Conservation (phyloP, 2,797 vertebrate genomes). For the Chiroxiphia lanceolata region DNA sequence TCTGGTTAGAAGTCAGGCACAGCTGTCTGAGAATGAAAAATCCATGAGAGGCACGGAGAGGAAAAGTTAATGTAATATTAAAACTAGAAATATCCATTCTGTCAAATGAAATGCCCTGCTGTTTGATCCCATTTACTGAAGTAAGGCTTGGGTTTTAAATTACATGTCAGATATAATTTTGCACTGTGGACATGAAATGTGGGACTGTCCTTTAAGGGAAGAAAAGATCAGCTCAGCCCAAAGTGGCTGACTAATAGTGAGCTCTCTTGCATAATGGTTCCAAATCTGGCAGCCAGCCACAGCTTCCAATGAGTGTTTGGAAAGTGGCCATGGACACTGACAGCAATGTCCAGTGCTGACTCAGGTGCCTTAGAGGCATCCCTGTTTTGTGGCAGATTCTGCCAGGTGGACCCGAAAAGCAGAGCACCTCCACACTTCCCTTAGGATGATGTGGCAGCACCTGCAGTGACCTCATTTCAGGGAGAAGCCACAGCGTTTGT, state of each 20-base stretch:
- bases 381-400: neutral
- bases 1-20: neutral
- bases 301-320: neutral
- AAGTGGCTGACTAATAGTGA: neutral
- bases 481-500: neutral
- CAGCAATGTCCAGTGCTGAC: neutral
- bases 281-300: neutral
- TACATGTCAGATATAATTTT: conserved; percentile 70
- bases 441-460: rapidly evolving
- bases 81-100: conserved; percentile 61
- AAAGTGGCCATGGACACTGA: neutral
- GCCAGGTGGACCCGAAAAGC: neutral
- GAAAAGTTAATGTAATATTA: conserved; percentile 55
- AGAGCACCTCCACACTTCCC: neutral
- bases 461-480: neutral
- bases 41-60: conserved; percentile 14
- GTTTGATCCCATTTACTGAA: conserved; percentile 74
- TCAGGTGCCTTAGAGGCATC: neutral
- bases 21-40: conserved; percentile 39
- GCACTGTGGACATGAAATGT: conserved; percentile 25
- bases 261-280: neutral
- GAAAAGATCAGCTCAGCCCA: neutral
- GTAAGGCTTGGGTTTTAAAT: conserved; percentile 72
- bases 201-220: conserved; percentile 28
- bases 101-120: conserved; percentile 66